Percentiles rank a stretch among this genome's conserved stretches.
Evolutionary conservation across 2,113 vertebrate genomes (phyloP).

Genomic region (Tetrao urogallus): DNA sequence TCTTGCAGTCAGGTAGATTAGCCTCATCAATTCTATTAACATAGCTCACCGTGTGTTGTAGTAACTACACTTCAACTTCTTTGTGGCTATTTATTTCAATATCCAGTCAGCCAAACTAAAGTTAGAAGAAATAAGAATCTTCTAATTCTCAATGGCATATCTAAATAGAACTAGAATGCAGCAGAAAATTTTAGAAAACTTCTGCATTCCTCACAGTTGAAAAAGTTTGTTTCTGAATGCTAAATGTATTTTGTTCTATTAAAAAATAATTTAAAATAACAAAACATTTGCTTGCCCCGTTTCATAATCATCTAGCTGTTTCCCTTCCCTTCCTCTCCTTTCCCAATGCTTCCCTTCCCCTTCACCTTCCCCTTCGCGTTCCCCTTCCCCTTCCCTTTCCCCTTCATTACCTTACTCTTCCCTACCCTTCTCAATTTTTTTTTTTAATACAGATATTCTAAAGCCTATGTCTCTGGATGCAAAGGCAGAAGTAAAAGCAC

Average conservation of each 20-base stretch:
- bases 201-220: background rate
- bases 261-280: background rate
- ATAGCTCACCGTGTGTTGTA: background rate
- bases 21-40: background rate
- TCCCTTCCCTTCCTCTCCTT: background rate
- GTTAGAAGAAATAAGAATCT: background rate
- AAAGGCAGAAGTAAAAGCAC: background rate
- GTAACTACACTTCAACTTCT: background rate
- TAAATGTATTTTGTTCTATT: background rate
- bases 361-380: too few species aligned
- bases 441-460: background rate
- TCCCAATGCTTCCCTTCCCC: too few species aligned
- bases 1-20: background rate
- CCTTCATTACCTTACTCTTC: too few species aligned
- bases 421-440: background rate
- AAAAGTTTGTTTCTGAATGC: background rate
- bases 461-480: background rate
- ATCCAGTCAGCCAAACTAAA: background rate
- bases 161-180: background rate
- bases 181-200: background rate
- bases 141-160: background rate
- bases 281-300: background rate
- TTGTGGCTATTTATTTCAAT: background rate
- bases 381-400: too few species aligned
- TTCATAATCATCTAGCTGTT: background rate